A percentile compares a stretch with the other conserved stretches of the same genome.
These are phyloP conservation scores for Parazoanthus swiftii DNA, from an alignment of 92 coral and sea anemone genomes.

Conservation along the genomic window DNA sequence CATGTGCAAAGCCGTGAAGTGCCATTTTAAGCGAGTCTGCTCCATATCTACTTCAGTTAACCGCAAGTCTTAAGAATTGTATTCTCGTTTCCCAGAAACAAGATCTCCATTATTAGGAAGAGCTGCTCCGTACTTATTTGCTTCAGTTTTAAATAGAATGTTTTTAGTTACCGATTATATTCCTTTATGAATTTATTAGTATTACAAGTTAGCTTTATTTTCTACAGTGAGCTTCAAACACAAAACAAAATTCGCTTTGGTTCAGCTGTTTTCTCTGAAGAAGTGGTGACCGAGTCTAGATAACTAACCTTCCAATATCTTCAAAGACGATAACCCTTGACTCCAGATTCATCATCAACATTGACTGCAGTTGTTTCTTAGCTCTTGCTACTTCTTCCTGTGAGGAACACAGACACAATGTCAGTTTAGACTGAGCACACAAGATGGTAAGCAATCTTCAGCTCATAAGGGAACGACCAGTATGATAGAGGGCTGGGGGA, in stretches of 20 bases:
- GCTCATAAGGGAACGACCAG: neutral
- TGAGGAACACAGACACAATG: neutral
- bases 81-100: too few species aligned
- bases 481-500: neutral
- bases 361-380: slow-evolving; percentile 96
- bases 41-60: too few species aligned
- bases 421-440: neutral
- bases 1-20: too few species aligned
- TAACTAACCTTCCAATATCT: slow-evolving; percentile 88
- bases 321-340: slow-evolving; percentile 96
- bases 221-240: too few species aligned
- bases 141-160: too few species aligned
- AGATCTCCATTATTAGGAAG: too few species aligned
- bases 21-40: too few species aligned
- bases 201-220: too few species aligned
- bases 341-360: slow-evolving; percentile 99
- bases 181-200: neutral
- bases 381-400: slow-evolving; percentile 95
- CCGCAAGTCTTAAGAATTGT: too few species aligned
- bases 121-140: too few species aligned
- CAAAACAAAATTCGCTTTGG: neutral
- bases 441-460: neutral
- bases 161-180: too few species aligned
- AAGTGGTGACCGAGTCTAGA: neutral
- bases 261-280: neutral